Conservation (phyloP, 1,140 invertebrate species). For the Mizuhopecten yessoensis region DNA sequence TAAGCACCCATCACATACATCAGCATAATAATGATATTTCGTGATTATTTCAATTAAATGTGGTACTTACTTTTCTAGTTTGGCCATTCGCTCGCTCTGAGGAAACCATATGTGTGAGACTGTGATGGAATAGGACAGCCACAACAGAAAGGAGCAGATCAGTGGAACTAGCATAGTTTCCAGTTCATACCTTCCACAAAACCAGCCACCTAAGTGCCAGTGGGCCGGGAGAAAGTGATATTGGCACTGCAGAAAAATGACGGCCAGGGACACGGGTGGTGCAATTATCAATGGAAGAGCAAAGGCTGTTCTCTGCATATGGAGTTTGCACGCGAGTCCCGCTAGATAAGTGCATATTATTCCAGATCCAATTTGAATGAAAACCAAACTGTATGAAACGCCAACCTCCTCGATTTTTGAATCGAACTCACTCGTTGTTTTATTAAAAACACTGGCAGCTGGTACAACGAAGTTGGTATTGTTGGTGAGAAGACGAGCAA, state of each 20-base stretch:
- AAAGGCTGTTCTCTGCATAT: slow-evolving; percentile 80
- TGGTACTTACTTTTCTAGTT: slow-evolving; percentile 94
- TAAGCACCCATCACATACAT: too few species aligned
- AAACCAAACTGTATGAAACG: slow-evolving; percentile 75
- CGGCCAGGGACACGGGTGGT: slow-evolving; percentile 71
- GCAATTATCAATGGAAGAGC: slow-evolving; percentile 78
- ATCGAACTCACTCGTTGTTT: slow-evolving; percentile 58
- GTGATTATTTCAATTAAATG: too few species aligned
- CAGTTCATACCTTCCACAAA: slow-evolving; percentile 63
- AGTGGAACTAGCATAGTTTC: slow-evolving; percentile 69
- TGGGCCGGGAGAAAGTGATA: slow-evolving; percentile 73
- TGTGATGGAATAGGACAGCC: slow-evolving; percentile 97
- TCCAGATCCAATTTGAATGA: slow-evolving; percentile 74
- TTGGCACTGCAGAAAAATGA: slow-evolving; percentile 74
- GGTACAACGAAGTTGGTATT: slow-evolving; percentile 68
- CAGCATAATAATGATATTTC: too few species aligned
- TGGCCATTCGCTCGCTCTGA: slow-evolving; percentile 97
- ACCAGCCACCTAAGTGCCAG: slow-evolving; percentile 76
- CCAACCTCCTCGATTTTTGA: slow-evolving; percentile 61
- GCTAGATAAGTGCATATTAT: slow-evolving; percentile 79
- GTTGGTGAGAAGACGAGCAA: slow-evolving; percentile 65
- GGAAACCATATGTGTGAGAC: slow-evolving; percentile 99
- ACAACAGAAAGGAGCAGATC: slow-evolving; percentile 88
- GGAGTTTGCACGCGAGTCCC: slow-evolving; percentile 80
- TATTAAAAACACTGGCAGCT: slow-evolving; percentile 54